Evolutionary conservation across 2,888 invertebrate genomes (phyloP).

Genomic region (Apodemia zela): DNA sequence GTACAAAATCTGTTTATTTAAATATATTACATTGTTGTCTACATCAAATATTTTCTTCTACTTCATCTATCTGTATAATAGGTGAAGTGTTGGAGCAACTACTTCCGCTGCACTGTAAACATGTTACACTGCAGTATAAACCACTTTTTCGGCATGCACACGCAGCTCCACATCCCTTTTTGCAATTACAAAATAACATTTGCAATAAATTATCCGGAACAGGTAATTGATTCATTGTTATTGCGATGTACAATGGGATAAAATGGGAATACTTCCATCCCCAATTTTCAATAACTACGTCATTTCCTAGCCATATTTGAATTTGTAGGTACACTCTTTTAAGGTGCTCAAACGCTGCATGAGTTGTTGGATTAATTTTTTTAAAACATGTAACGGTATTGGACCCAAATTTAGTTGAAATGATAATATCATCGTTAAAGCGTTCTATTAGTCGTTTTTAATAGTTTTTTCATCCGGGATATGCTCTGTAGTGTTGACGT

Average conservation of each 20-base stretch:
- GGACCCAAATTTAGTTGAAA: conserved; percentile 13
- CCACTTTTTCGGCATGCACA: conserved; percentile 24
- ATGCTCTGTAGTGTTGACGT: conserved; percentile 1
- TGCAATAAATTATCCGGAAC: conserved; percentile 21
- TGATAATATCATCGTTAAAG: conserved; percentile 6
- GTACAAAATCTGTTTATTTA: too few relatives aligned
- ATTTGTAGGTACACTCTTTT: conserved; percentile 25
- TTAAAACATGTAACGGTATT: neutral
- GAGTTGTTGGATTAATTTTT: conserved; percentile 2
- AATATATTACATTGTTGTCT: conserved; percentile 12
- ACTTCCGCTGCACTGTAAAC: conserved; percentile 21
- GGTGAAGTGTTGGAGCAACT: conserved; percentile 21
- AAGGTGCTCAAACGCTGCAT: conserved; percentile 20
- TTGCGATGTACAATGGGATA: too few relatives aligned
- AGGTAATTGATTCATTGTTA: conserved; percentile 19
- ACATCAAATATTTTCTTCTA: conserved; percentile 9
- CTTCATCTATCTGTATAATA: conserved; percentile 6
- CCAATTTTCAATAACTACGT: conserved; percentile 20
- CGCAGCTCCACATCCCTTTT: conserved; percentile 23
- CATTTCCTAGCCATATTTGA: conserved; percentile 22
- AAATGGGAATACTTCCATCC: conserved; percentile 19
- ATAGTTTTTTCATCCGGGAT: neutral
- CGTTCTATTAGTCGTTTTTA: conserved; percentile 10
- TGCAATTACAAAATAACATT: conserved; percentile 24
- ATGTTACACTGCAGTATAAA: conserved; percentile 22